phyloP scores from a whole-genome alignment of 2,113 vertebrate genomes.

The Crotalus tigris region DNA sequence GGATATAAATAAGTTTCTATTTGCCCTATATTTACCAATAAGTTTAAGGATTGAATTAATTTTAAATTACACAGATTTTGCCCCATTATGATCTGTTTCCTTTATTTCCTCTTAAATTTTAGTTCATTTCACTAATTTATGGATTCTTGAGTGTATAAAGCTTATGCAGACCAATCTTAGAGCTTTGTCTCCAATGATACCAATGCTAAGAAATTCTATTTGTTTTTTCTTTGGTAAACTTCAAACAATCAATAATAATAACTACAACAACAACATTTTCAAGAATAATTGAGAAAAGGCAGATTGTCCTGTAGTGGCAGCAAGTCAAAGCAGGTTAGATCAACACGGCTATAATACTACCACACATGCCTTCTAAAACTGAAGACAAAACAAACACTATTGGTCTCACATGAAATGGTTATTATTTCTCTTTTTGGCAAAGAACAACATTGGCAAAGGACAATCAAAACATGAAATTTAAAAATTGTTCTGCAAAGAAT shows the following conservation, averaged over 20 bases:
- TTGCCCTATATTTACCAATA: background rate
- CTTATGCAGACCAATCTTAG: background rate
- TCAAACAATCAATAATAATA: background rate
- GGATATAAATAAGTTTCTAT: background rate
- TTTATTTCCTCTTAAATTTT: background rate
- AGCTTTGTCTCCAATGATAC: background rate
- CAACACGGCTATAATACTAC: background rate
- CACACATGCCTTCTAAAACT: background rate
- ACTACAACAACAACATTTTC: background rate
- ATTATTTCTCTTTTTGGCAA: background rate
- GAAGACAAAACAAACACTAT: background rate
- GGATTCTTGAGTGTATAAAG: background rate
- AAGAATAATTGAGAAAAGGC: background rate
- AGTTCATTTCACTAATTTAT: background rate
- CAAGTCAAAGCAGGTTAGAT: background rate
- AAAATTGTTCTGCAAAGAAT: background rate
- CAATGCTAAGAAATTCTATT: background rate
- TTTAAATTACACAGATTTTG: background rate
- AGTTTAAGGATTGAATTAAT: background rate
- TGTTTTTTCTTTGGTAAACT: background rate
- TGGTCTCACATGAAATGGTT: background rate
- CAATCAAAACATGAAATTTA: background rate
- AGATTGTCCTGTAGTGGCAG: background rate
- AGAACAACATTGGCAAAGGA: background rate
- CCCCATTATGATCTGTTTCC: background rate